Percentiles rank a stretch among this genome's conserved stretches.
Evolutionary conservation across 2,888 invertebrate species (phyloP).

Genomic region (Eupithecia tripunctaria): DNA sequence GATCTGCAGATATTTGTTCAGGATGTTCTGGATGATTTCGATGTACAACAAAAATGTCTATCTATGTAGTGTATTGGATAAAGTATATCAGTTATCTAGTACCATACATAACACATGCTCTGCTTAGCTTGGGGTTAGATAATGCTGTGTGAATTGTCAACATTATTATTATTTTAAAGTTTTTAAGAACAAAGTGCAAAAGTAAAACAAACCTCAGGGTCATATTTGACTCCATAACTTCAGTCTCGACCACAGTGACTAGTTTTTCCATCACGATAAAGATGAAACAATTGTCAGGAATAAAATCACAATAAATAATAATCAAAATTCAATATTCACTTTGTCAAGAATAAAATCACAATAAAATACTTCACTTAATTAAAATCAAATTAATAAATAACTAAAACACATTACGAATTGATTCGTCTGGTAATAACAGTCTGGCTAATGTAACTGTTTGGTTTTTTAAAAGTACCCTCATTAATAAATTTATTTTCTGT

Average conservation of each 20-base stretch:
- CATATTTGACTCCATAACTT: conserved; percentile 62
- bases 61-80: no score
- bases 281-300: conserved; percentile 21
- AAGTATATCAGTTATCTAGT: no score
- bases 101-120: no score
- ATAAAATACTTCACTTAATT: conserved; percentile 36
- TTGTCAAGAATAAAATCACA: conserved; percentile 29
- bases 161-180: background rate
- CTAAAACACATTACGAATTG: background rate
- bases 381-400: conserved; percentile 29
- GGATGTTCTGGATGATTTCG: no score
- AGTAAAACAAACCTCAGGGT: conserved; percentile 59
- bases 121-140: no score
- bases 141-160: no score
- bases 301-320: conserved; percentile 32
- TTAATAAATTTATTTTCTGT: background rate
- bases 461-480: conserved; percentile 37
- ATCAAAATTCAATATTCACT: conserved; percentile 25
- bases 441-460: conserved; percentile 20
- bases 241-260: conserved; percentile 55
- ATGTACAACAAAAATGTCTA: no score
- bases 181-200: background rate
- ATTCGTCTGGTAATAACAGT: background rate
- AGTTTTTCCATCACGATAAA: conserved; percentile 52
- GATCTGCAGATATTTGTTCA: no score